These are phyloP conservation scores for Halcyon leucocephala DNA, from an alignment of 2,797 vertebrate species.

Conservation along the genomic window DNA sequence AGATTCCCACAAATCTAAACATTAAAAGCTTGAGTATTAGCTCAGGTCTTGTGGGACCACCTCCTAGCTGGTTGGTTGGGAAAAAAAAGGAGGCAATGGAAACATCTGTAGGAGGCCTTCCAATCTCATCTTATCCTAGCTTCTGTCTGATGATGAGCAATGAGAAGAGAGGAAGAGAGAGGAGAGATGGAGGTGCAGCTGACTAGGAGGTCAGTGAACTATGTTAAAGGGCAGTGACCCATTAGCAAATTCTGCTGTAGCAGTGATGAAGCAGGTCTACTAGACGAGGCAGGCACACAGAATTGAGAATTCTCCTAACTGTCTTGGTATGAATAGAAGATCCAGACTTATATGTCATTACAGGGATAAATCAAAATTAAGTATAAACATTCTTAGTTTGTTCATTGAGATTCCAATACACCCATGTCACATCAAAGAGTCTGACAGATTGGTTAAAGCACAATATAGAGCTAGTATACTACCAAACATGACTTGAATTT, in stretches of 20 bases:
- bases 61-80: neutral
- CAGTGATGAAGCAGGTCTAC: neutral
- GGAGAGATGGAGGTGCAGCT: neutral
- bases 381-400: neutral
- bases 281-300: neutral
- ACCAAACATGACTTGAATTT: constrained; percentile 8
- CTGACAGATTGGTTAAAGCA: neutral
- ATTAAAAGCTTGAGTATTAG: neutral
- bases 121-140: neutral
- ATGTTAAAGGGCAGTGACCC: neutral
- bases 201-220: neutral
- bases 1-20: neutral
- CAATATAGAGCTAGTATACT: neutral
- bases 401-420: neutral
- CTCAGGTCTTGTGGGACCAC: neutral
- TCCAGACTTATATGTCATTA: neutral
- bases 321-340: neutral
- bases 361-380: neutral
- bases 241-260: neutral
- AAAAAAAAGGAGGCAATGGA: neutral
- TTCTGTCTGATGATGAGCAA: neutral
- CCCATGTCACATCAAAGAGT: neutral
- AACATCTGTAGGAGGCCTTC: neutral
- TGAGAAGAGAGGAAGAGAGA: neutral
- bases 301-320: neutral